Evolutionary conservation across 1,140 invertebrate genomes (phyloP).

Genomic region (Calliopsis andreniformis): DNA sequence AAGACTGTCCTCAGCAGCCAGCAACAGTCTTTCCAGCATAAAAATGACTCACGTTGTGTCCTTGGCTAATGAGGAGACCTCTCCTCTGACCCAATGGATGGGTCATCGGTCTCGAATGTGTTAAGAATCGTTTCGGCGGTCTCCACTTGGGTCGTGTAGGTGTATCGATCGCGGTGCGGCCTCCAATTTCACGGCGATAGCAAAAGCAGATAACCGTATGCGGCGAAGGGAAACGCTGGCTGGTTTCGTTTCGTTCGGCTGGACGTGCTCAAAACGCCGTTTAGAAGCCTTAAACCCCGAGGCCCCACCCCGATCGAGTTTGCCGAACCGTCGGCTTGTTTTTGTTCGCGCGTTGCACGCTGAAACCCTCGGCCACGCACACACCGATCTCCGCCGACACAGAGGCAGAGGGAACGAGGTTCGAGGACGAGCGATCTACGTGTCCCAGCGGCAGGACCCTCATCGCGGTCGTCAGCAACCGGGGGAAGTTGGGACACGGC

Average conservation of each 20-base stretch:
- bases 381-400: neutral
- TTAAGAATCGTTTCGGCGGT: slow-evolving; percentile 33
- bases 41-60: too few relatives aligned
- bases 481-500: slow-evolving; percentile 48
- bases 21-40: too few relatives aligned
- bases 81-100: neutral
- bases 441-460: slow-evolving; percentile 62
- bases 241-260: neutral
- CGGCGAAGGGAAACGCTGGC: slow-evolving; percentile 24
- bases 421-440: slow-evolving; percentile 57
- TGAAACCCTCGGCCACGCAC: slow-evolving; percentile 46
- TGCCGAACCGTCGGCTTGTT: slow-evolving; percentile 55
- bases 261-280: slow-evolving; percentile 61
- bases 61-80: too few relatives aligned
- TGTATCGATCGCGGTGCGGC: slow-evolving; percentile 43
- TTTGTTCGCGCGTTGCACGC: slow-evolving; percentile 64
- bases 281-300: slow-evolving; percentile 55
- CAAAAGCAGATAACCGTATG: slow-evolving; percentile 37
- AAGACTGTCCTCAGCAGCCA: too few relatives aligned
- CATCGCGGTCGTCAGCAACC: slow-evolving; percentile 63
- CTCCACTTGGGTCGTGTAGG: neutral
- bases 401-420: neutral
- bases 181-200: slow-evolving; percentile 41
- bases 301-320: slow-evolving; percentile 58
- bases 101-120: neutral